Percentiles rank a stretch among this genome's conserved stretches.
Evolutionary conservation across 2,113 vertebrate species (phyloP).

Genomic region (Rhadina sibilatrix): DNA sequence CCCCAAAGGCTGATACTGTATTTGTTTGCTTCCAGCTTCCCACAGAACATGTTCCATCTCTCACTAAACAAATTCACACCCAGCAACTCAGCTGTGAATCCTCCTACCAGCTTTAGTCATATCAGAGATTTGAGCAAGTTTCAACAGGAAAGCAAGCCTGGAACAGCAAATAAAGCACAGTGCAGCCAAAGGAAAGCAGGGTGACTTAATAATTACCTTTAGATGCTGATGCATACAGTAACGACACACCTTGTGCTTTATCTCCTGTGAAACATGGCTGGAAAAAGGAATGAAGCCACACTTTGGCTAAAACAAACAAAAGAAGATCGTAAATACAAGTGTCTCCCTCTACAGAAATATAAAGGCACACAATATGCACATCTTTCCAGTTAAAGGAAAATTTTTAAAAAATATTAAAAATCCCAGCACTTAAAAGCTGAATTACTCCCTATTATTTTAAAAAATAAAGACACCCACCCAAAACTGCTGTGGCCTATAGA

Average conservation of each 20-base stretch:
- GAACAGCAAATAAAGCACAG: background rate
- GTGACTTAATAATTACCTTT: constrained; percentile 74
- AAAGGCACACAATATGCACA: background rate
- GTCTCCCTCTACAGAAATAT: background rate
- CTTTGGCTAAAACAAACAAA: constrained; percentile 84
- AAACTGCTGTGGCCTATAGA: background rate
- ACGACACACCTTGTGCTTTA: constrained; percentile 92
- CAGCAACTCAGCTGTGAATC: background rate
- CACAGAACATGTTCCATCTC: constrained; percentile 23
- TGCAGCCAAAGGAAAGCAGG: background rate
- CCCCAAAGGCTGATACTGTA: background rate
- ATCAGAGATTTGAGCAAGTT: background rate
- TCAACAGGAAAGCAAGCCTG: background rate
- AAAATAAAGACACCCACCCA: background rate
- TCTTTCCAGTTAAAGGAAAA: background rate
- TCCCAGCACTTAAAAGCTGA: background rate
- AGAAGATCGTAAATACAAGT: background rate
- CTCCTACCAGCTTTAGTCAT: background rate
- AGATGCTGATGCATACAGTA: constrained; percentile 97
- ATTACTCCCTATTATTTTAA: background rate
- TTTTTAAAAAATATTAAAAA: background rate
- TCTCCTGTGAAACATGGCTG: constrained; percentile 86
- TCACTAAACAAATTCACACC: constrained; percentile 21
- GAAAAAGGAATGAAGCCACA: constrained; percentile 96
- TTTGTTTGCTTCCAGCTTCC: constrained; percentile 30